phyloP scores from a whole-genome alignment of 2,888 invertebrate species.

The Brassicogethes aeneus region DNA sequence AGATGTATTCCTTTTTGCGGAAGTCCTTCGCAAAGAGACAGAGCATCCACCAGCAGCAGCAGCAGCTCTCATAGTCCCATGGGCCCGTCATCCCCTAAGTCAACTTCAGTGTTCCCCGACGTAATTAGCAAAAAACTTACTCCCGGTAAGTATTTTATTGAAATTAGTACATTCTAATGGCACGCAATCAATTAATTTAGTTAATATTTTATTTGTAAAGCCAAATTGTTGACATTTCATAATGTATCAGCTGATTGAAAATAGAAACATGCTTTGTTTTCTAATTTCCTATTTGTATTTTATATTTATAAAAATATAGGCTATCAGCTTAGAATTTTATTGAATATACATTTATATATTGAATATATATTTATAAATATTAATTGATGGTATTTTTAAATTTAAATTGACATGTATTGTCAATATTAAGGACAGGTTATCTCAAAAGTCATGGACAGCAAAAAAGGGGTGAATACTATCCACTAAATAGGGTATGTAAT shows the following conservation, averaged over 20 bases:
- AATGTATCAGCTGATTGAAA: slow-evolving; percentile 32
- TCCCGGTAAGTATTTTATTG: slow-evolving; percentile 59
- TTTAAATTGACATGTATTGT: too few species aligned
- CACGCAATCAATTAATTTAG: slow-evolving; percentile 4
- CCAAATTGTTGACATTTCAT: slow-evolving; percentile 29
- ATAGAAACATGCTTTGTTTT: background rate
- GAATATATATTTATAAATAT: too few species aligned
- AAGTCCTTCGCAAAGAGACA: slow-evolving; percentile 42
- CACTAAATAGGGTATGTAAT: too few species aligned
- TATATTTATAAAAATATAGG: too few species aligned
- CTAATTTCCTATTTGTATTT: too few species aligned
- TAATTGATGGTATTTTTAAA: too few species aligned
- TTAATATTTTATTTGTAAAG: slow-evolving; percentile 14
- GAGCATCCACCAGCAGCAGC: slow-evolving; percentile 29
- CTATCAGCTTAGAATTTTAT: too few species aligned
- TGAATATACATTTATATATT: too few species aligned
- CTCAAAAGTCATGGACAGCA: too few species aligned
- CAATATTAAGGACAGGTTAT: too few species aligned
- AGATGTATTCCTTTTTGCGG: slow-evolving; percentile 83
- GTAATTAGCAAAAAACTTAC: slow-evolving; percentile 75
- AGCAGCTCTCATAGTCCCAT: slow-evolving; percentile 43
- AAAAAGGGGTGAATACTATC: too few species aligned
- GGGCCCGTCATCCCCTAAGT: slow-evolving; percentile 41
- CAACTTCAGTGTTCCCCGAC: slow-evolving; percentile 71
- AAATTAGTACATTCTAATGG: background rate